phyloP scores from a whole-genome alignment of 2,113 vertebrate species.

The Peromyscus californicus region DNA sequence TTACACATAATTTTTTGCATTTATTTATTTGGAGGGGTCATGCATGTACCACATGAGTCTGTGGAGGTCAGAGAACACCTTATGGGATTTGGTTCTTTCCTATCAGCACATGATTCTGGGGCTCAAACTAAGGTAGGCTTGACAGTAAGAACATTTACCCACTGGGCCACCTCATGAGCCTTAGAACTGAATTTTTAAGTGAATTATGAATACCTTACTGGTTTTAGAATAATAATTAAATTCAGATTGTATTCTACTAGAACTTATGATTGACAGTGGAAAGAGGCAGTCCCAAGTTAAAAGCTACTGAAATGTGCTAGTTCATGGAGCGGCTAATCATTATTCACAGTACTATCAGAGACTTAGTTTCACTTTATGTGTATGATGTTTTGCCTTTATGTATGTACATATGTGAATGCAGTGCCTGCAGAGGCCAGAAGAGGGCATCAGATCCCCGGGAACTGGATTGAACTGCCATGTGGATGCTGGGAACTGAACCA shows the following conservation, averaged over 20 bases:
- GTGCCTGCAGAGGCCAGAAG: background rate
- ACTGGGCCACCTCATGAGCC: background rate
- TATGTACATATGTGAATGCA: background rate
- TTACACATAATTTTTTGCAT: background rate
- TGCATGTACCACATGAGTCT: background rate
- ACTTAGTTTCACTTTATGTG: background rate
- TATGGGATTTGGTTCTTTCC: background rate
- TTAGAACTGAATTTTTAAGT: background rate
- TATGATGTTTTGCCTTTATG: background rate
- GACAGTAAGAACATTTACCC: background rate
- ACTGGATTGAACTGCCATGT: background rate
- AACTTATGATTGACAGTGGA: background rate
- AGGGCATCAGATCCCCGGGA: background rate
- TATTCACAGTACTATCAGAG: background rate
- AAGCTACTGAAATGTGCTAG: background rate
- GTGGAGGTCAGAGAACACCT: background rate
- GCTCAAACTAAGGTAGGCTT: background rate
- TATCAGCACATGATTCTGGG: background rate
- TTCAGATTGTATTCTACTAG: constrained; percentile 19
- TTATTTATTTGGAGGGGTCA: background rate
- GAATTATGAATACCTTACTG: background rate
- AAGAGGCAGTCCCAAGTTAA: background rate
- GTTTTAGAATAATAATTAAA: constrained; percentile 43
- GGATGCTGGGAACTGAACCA: background rate
- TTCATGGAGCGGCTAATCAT: background rate